Base-by-base conservation (phyloP, 2,797 vertebrate genomes). In the Etheostoma perlongum region DNA sequence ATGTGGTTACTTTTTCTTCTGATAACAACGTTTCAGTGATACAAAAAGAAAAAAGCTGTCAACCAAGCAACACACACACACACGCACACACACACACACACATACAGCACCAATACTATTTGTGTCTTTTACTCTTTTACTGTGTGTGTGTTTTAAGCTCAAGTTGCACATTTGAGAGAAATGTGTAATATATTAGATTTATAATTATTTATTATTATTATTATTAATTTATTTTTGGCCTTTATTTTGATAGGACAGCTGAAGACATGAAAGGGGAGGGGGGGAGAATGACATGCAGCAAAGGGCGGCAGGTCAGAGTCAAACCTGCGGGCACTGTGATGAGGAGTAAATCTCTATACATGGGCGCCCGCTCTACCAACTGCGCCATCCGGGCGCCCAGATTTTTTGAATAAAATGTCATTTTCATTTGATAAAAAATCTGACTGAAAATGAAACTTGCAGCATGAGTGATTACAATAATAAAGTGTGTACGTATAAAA, bases 391-490 rank as follows among this genome's bases (percentile, higher is more conserved):
- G 27, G 4, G 27, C 27, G 27, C 27, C 30, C 30, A 30, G 30
- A 30, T 30, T 72, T 62, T 53, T 67, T 42, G 11, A 67, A 46
- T 63, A 12, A 19, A 67, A 54, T 51, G 14, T 48, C 1, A 58
- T 53, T 27, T 49, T 66, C 40, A 42, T 76, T 36, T 63, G 49
- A 76, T 33, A 59, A 19, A 63, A 67, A 62, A 54, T 68, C 40
- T 25, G 57, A 53, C 51, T 75, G 46, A 64, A 80, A 81, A 57
- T 60, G 3, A 25, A 81, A 58, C 6, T 23, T 57, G 57, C 57
- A n/a, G 49, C 66, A 27, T 74, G 23, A 49, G 61, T 47, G 68
- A 74, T 46, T 58, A 51, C 23, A 48, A 47, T 80, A 60, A 69
- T 19, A 54, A 13, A 16, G 61, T 57, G 5, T 49, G 42, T 69